A percentile compares a stretch with the other conserved stretches of the same genome.
Evolutionary conservation across 1,140 invertebrate genomes (phyloP).

Genomic region (Globodera ellingtonae): DNA sequence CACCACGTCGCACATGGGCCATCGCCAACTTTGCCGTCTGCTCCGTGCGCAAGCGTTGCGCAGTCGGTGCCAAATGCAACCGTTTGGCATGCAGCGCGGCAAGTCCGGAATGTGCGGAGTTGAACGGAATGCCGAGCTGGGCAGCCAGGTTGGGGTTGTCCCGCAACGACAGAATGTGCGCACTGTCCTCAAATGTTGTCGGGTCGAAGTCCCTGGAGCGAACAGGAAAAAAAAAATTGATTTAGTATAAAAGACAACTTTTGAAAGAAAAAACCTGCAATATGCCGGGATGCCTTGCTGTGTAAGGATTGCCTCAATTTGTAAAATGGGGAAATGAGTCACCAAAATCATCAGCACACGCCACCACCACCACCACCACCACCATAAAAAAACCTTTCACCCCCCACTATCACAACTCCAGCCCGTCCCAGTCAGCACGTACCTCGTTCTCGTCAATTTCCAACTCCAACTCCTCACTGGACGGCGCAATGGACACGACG

Average conservation of each 20-base stretch:
- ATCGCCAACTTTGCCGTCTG: slow-evolving; percentile 35
- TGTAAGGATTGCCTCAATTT: slow-evolving; percentile 40
- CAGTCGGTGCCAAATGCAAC: not conserved
- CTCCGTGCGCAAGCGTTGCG: slow-evolving; percentile 24
- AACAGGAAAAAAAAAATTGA: not conserved
- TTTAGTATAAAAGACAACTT: not conserved
- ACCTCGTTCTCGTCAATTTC: slow-evolving; percentile 35
- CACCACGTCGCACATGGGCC: slow-evolving; percentile 34
- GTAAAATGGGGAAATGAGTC: slow-evolving; percentile 7
- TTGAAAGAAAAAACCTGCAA: slow-evolving; percentile 28
- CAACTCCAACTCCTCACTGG: slow-evolving; percentile 22
- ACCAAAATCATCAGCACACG: no score
- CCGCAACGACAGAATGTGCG: slow-evolving; percentile 18
- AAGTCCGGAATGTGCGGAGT: slow-evolving; percentile 17
- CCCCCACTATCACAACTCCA: not conserved
- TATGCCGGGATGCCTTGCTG: slow-evolving; percentile 29
- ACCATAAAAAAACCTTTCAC: no score
- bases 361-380: no score
- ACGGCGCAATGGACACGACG: slow-evolving; percentile 23
- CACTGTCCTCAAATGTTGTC: slow-evolving; percentile 16
- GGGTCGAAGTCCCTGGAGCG: not conserved
- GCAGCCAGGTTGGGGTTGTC: slow-evolving; percentile 33
- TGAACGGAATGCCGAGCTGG: slow-evolving; percentile 19
- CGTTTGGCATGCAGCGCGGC: slow-evolving; percentile 9
- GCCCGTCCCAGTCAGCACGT: slow-evolving; percentile 5